Evolutionary conservation across 2,113 vertebrate genomes (phyloP).

Genomic region (Mustelus asterias): DNA sequence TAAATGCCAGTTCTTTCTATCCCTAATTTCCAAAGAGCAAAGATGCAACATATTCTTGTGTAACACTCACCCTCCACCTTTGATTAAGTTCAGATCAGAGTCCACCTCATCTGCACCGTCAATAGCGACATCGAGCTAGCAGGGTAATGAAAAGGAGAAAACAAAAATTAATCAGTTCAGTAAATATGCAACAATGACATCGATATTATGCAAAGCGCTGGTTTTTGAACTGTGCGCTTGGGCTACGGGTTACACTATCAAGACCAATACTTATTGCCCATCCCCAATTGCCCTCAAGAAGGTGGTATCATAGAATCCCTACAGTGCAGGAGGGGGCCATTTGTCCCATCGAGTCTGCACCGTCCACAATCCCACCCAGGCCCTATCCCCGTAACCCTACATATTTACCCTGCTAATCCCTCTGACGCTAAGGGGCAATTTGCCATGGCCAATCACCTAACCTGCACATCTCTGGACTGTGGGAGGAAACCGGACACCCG

Average conservation of each 20-base stretch:
- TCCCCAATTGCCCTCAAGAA: not conserved
- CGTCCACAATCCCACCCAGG: no score
- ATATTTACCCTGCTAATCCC: no score
- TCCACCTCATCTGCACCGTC: constrained; percentile 98
- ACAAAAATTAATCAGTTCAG: not conserved
- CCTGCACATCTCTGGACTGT: no score
- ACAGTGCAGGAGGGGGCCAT: no score
- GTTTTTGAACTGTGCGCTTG: not conserved
- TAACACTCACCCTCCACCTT: constrained; percentile 90
- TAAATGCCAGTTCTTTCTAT: not conserved
- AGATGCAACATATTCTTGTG: not conserved
- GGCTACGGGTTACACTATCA: no score
- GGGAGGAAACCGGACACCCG: no score
- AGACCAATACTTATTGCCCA: not conserved
- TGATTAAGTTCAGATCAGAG: constrained; percentile 81
- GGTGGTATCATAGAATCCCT: no score
- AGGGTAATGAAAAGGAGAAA: not conserved
- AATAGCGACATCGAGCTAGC: constrained; percentile 86
- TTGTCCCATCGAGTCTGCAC: no score
- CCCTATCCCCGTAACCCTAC: no score
- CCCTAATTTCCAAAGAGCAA: not conserved
- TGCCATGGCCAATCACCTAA: no score
- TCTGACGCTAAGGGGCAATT: no score
- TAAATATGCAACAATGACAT: not conserved
- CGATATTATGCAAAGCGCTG: not conserved